Evolutionary conservation across 2,113 vertebrate genomes (phyloP).

Genomic region (Nettapus auritus): DNA sequence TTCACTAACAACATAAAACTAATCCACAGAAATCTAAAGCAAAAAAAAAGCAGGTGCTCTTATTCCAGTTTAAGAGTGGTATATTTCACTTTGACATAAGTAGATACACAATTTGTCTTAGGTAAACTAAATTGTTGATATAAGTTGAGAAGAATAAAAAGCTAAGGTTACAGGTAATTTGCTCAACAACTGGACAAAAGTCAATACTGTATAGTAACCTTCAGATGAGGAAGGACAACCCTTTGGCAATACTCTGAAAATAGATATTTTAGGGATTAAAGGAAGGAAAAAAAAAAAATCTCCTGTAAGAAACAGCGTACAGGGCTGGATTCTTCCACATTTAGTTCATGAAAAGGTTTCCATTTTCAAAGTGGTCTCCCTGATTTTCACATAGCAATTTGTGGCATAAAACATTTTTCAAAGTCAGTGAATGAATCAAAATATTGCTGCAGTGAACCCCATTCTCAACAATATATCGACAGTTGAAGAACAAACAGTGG

Average conservation of each 20-base stretch:
- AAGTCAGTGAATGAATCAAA: not conserved
- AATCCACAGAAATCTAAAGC: not conserved
- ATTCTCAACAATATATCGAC: not conserved
- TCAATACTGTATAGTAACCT: not conserved
- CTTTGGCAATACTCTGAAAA: not conserved
- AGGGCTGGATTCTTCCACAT: not conserved
- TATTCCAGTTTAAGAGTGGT: not conserved
- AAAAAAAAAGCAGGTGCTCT: not conserved
- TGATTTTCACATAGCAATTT: not conserved
- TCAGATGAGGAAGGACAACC: not conserved
- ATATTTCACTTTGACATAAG: not conserved
- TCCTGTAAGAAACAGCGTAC: not conserved
- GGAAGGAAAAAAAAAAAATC: not conserved
- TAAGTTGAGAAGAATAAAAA: not conserved
- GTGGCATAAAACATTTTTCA: not conserved
- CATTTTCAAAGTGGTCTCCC: not conserved
- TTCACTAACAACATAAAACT: not conserved
- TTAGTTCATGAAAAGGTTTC: not conserved
- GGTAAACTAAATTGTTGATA: not conserved
- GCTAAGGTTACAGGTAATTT: not conserved
- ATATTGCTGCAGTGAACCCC: not conserved
- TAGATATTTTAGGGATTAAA: not conserved
- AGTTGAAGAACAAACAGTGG: not conserved
- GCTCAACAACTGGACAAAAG: not conserved
- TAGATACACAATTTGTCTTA: not conserved